Evolutionary conservation across 2,888 invertebrate species (phyloP).

Genomic region (Phyllotreta striolata): DNA sequence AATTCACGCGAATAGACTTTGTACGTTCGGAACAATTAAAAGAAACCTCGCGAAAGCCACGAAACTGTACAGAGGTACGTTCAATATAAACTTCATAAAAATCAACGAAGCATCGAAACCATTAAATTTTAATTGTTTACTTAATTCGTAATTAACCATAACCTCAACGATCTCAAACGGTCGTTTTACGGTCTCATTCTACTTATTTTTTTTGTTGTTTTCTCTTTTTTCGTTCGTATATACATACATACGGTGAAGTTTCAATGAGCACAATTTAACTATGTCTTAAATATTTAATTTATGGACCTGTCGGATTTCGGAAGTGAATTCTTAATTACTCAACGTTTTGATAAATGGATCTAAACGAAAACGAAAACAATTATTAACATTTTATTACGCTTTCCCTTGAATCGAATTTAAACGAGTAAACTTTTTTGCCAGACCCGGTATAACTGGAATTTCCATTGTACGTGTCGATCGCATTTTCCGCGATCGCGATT

Average conservation of each 20-base stretch:
- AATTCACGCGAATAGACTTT: no score
- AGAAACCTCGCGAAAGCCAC: neutral
- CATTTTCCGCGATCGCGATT: conserved; percentile 30
- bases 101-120: conserved; percentile 27
- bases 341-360: neutral
- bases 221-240: conserved; percentile 16
- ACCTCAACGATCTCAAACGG: conserved; percentile 29
- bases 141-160: conserved; percentile 34
- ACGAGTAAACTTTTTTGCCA: no score
- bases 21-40: no score
- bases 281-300: no score
- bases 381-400: no score
- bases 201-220: conserved; percentile 32
- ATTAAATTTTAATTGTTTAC: conserved; percentile 37
- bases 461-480: conserved; percentile 6
- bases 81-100: conserved; percentile 16
- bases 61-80: neutral
- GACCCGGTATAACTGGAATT: no score
- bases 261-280: no score
- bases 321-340: neutral
- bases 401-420: no score
- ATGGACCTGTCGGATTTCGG: neutral
- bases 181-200: conserved; percentile 34
- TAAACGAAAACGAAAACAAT: neutral
- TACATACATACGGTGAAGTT: no score